Evolutionary conservation across 35 echinoderm and acorn worm species (phyloP), one percentile per base, ranked within the genome.

Genomic region (Ptychodera flava): DNA sequence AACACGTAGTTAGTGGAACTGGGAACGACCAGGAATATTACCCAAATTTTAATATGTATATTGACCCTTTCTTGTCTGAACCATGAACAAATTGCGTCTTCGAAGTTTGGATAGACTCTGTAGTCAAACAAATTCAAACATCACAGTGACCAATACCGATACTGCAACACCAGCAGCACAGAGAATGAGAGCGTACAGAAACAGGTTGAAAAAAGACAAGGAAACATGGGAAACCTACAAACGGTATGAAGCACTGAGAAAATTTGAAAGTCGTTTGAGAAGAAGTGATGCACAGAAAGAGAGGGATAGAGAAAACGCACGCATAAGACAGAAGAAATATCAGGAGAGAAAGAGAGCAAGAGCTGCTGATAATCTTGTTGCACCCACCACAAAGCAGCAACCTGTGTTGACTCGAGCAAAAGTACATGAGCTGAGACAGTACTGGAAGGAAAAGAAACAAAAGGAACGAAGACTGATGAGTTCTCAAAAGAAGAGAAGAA

Each of bases 291-390:
- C 32, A 33, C 64, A 87, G 30, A 87, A 78, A 35, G 16, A 28
- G 29, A 52, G 85, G 31, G 75, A 87, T 87, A 30, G 85, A 35
- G 85, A 87, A 29, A 87, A 34, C 2, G 36, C 1, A 34, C 31
- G 85, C 16, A 15, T 79, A 33, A 77, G 85, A 77, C 85, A 87
- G 34, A 30, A 87, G 33, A 30, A 29, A 78, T 87, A 78, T 87
- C 10, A 12, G 22, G 75, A 35, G 31, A 78, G 75, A 33, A 30
- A 28, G 1, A 87, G 79, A 29, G 76, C 29, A 35, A 33, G 32
- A 34, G 38, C 30, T 1, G 10, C 12, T 27, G 30, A 78, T 32
- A 78, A 31, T 34, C 36, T 28, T 16, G n/a, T n/a, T n/a, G n/a
- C n/a, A n/a, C n/a, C n/a, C n/a, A n/a, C n/a, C n/a, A n/a, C 16